phyloP scores from a whole-genome alignment of 2,113 vertebrate species.

The Myodes glareolus region DNA sequence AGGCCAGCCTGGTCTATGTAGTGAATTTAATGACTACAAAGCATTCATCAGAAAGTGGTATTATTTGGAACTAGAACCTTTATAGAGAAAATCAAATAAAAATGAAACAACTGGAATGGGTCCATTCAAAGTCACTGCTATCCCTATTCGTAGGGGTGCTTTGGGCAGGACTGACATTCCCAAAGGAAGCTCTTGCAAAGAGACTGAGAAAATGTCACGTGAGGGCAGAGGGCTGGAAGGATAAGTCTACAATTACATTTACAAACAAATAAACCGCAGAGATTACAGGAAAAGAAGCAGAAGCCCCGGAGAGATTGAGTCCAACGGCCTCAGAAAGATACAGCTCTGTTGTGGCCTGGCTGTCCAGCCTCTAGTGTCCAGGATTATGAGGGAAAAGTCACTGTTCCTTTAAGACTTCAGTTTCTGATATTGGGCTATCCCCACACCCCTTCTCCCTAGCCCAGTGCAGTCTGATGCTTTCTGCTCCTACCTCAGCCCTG shows the following conservation, averaged over 20 bases:
- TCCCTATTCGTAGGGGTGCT: not conserved
- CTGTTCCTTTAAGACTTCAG: not conserved
- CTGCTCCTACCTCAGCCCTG: not conserved
- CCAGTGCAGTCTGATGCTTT: too few species aligned
- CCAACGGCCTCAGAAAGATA: not conserved
- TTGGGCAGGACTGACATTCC: not conserved
- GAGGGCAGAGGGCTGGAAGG: not conserved
- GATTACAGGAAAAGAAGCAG: not conserved
- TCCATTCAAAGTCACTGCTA: not conserved
- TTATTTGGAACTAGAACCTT: not conserved
- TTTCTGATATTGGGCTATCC: not conserved
- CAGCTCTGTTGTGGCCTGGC: not conserved
- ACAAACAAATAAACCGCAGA: not conserved
- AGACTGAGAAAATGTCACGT: not conserved
- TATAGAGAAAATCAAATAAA: not conserved
- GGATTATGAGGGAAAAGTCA: not conserved
- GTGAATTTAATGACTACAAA: not conserved
- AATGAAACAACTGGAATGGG: not conserved
- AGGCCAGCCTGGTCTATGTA: not conserved
- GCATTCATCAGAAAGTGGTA: not conserved
- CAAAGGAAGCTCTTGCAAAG: too few species aligned
- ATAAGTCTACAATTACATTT: not conserved
- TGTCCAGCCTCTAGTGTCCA: not conserved
- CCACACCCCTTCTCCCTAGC: not conserved
- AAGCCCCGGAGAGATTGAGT: not conserved